These are phyloP conservation scores for Bombus balteatus DNA, from an alignment of 1,140 invertebrate species.

Conservation along the genomic window DNA sequence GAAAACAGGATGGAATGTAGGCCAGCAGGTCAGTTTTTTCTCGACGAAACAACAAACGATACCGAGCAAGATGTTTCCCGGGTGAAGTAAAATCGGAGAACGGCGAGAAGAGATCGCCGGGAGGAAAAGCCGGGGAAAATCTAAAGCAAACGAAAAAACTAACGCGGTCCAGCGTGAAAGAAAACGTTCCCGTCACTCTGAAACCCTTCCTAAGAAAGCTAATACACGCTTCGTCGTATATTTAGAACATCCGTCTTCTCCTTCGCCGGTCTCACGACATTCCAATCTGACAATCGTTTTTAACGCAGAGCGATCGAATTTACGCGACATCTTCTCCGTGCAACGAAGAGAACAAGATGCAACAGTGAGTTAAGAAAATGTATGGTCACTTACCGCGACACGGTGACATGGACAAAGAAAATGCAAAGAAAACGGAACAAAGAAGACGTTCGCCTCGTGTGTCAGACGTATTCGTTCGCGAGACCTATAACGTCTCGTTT, in stretches of 20 bases:
- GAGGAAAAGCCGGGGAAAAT: slow-evolving; percentile 9
- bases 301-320: too few relatives aligned
- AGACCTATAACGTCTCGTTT: slow-evolving; percentile 73
- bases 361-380: neutral
- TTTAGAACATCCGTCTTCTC: neutral
- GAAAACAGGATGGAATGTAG: slow-evolving; percentile 61
- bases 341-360: neutral
- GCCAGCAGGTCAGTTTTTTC: slow-evolving; percentile 47
- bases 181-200: neutral
- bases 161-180: neutral
- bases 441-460: slow-evolving; percentile 44
- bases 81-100: slow-evolving; percentile 12
- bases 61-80: neutral
- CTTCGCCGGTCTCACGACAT: too few relatives aligned
- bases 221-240: neutral
- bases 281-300: too few relatives aligned
- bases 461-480: slow-evolving; percentile 31
- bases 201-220: neutral
- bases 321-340: too few relatives aligned
- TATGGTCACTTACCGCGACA: neutral
- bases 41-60: slow-evolving; percentile 34
- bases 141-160: neutral
- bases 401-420: neutral
- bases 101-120: neutral
- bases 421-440: neutral